Evolutionary conservation across 2,888 invertebrate genomes (phyloP).

Genomic region (Sphecodes monilicornis): DNA sequence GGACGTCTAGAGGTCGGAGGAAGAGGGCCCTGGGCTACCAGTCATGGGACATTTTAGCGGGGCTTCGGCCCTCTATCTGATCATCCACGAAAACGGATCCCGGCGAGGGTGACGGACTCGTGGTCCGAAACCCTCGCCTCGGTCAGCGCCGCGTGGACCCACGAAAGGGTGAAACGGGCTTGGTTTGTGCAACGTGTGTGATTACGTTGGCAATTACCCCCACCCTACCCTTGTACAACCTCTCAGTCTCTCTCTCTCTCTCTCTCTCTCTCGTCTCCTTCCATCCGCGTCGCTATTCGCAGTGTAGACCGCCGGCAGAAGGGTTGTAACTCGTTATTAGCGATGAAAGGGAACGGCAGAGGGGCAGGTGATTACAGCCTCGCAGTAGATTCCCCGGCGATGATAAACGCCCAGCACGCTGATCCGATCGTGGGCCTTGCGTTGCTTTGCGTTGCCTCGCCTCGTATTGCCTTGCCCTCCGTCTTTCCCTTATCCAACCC

Average conservation of each 20-base stretch:
- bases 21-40: constrained; percentile 9
- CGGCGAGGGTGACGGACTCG: constrained; percentile 52
- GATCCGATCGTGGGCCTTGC: constrained; percentile 74
- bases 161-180: constrained; percentile 59
- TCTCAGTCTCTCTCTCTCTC: background rate
- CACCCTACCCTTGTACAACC: constrained; percentile 66
- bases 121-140: constrained; percentile 68
- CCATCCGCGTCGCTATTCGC: constrained; percentile 47
- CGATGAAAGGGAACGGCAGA: constrained; percentile 69
- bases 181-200: constrained; percentile 81
- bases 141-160: constrained; percentile 62
- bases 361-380: constrained; percentile 80
- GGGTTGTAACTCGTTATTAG: constrained; percentile 83
- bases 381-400: constrained; percentile 79
- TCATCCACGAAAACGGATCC: constrained; percentile 73
- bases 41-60: constrained; percentile 64
- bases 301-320: constrained; percentile 71
- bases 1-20: background rate
- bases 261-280: constrained; percentile 42
- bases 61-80: constrained; percentile 69
- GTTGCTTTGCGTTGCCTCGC: constrained; percentile 23
- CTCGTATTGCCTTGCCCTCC: constrained; percentile 42
- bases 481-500: constrained; percentile 2
- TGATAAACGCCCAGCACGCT: constrained; percentile 79
- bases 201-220: constrained; percentile 83